A percentile compares a stretch with the other conserved stretches of the same genome.
These are phyloP conservation scores for Lagria hirta DNA, from an alignment of 2,888 invertebrate species.

Conservation along the genomic window DNA sequence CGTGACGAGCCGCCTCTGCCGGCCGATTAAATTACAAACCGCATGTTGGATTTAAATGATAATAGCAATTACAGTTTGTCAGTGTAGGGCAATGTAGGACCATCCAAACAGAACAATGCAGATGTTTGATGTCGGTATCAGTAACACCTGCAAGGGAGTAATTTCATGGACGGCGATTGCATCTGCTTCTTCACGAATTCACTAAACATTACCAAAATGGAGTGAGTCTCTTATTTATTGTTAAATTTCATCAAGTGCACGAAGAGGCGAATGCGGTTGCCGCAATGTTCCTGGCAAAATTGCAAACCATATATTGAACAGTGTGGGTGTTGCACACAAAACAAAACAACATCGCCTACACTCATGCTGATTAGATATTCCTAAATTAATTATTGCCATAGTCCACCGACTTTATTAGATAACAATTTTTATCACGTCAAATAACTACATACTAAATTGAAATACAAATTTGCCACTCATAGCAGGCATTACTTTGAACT, in stretches of 20 bases:
- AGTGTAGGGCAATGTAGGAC: constrained; percentile 4
- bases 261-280: constrained; percentile 16
- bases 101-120: constrained; percentile 9
- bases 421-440: too few relatives aligned
- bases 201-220: constrained; percentile 10
- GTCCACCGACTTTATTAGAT: constrained; percentile 20
- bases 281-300: constrained; percentile 11
- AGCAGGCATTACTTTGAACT: too few relatives aligned
- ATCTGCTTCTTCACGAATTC: constrained; percentile 10
- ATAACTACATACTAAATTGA: too few relatives aligned
- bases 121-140: constrained; percentile 8
- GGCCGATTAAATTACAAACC: background rate
- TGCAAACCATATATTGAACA: constrained; percentile 13
- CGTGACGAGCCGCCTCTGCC: too few relatives aligned
- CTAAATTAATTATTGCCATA: constrained; percentile 28
- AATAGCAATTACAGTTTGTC: constrained; percentile 2
- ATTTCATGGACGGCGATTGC: constrained; percentile 18
- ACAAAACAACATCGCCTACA: constrained; percentile 25
- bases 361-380: constrained; percentile 28
- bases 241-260: constrained; percentile 14
- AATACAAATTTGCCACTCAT: too few relatives aligned
- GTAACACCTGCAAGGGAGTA: constrained; percentile 17
- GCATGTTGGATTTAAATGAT: background rate
- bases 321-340: constrained; percentile 16
- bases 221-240: constrained; percentile 5